Evolutionary conservation across 2,113 vertebrate genomes (phyloP).

Genomic region (Laticauda colubrina): DNA sequence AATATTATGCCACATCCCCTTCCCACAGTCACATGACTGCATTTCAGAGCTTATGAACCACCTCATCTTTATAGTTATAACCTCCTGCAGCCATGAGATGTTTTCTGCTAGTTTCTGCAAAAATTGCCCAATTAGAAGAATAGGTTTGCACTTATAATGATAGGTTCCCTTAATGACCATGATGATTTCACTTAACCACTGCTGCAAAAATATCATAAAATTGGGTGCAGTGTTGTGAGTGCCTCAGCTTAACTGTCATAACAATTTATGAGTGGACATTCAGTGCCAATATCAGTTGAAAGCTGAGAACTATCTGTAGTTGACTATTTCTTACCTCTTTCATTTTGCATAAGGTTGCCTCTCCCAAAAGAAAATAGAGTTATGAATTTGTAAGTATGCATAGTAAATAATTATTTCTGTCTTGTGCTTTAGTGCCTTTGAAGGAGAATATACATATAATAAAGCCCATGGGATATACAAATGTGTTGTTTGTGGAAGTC

Average conservation of each 20-base stretch:
- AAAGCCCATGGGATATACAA: constrained; percentile 88
- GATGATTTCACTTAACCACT: neutral
- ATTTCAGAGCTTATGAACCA: neutral
- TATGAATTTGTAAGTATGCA: neutral
- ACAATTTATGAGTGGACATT: neutral
- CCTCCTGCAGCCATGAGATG: neutral
- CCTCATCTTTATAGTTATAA: neutral
- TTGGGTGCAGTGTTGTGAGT: neutral
- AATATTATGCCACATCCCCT: neutral
- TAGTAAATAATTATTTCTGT: constrained; percentile 38
- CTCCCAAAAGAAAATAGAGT: neutral
- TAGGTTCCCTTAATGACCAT: neutral
- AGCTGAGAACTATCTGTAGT: neutral
- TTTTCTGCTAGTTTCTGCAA: neutral
- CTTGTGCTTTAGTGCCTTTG: constrained; percentile 81
- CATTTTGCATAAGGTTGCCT: neutral
- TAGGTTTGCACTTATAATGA: neutral
- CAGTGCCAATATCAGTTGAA: neutral
- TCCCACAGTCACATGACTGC: neutral
- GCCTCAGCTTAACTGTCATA: neutral
- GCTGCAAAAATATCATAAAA: neutral
- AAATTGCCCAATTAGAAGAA: neutral
- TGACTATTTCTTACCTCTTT: constrained; percentile 15
- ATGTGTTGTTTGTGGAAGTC: constrained; percentile 88
- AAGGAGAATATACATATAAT: constrained; percentile 83